Base-by-base conservation (phyloP, 2,797 vertebrate species). In the Trematomus bernacchii region DNA sequence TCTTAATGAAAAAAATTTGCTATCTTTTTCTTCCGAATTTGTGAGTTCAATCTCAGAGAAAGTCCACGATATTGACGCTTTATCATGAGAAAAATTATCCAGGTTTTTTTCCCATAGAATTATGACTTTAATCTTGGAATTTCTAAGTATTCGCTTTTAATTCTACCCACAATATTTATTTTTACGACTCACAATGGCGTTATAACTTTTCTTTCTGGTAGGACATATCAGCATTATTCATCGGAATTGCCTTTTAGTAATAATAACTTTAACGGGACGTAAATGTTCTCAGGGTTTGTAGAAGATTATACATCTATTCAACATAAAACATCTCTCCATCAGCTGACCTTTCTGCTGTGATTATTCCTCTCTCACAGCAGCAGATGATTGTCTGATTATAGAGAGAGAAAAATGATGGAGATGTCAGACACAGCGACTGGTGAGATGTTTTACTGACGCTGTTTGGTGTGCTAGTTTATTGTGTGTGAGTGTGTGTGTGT, bases 311-410 rank as follows among this genome's bases (percentile, higher is more conserved):
- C 51, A 53, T 21, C 51, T 27, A 27, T 53, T 53, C 19, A 52
- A 23, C 19, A 27, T 27, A 5, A 27, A 27, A 27, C 27, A 27
- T 27, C 27, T 27, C 55, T 19, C 51, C 44, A 11, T 67, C 44
- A 65, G 58, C 66, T 83, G 83, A 86, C 83, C 76, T 85, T 71
- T 62, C 44, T 1, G 12, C 52, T 67, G 76, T 61, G 60, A 73
- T 72, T 62, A 47, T 58, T 78, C 21, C 42, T 75, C 76, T 70
- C 72, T 46, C 66, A 12, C 37, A 63, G 82, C 67, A 53, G 66
- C 63, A 68, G 46, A 30, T 47, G 55, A 65, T 71, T 44, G 54
- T 53, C 13, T 54, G 37, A 58, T 58, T 61, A 57, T 10, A 55
- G 50, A 71, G 53, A 69, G 33, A 21, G 65, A 37, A 0, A 37